Evolutionary conservation across 2,888 invertebrate genomes (phyloP).

Genomic region (Diaphora mendica): DNA sequence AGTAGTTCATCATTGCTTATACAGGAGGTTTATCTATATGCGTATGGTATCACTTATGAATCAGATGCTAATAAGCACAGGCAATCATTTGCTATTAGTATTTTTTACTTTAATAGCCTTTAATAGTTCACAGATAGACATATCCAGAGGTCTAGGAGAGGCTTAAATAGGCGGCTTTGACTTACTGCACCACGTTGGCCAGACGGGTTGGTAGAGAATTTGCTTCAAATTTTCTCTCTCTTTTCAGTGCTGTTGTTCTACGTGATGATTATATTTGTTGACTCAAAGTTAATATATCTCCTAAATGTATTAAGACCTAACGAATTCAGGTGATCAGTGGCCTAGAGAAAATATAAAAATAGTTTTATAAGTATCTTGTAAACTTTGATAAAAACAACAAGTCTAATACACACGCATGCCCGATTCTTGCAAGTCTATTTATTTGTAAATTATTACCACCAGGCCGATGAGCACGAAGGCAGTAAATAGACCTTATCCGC

Average conservation of each 20-base stretch:
- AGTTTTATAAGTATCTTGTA: background rate
- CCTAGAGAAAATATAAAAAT: background rate
- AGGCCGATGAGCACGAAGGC: conserved; percentile 53
- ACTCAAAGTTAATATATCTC: background rate
- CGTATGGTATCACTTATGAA: background rate
- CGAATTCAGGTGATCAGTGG: background rate
- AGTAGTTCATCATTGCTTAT: background rate
- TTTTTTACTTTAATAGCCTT: no score
- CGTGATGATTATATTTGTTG: background rate
- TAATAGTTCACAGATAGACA: no score
- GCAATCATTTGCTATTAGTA: no score
- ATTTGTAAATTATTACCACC: conserved; percentile 53
- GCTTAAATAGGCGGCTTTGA: no score
- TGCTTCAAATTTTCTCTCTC: no score
- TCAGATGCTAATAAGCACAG: background rate
- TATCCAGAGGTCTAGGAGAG: no score
- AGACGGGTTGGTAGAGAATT: no score
- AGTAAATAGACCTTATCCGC: conserved; percentile 50
- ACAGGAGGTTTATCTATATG: background rate
- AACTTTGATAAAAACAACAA: background rate
- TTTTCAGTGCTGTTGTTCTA: no score
- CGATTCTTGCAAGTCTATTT: conserved; percentile 39
- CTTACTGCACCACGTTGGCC: no score
- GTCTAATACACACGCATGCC: background rate
- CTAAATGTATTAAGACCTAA: background rate